Base-by-base conservation (phyloP, 1,140 invertebrate species). In the Caligus rogercresseyi region DNA sequence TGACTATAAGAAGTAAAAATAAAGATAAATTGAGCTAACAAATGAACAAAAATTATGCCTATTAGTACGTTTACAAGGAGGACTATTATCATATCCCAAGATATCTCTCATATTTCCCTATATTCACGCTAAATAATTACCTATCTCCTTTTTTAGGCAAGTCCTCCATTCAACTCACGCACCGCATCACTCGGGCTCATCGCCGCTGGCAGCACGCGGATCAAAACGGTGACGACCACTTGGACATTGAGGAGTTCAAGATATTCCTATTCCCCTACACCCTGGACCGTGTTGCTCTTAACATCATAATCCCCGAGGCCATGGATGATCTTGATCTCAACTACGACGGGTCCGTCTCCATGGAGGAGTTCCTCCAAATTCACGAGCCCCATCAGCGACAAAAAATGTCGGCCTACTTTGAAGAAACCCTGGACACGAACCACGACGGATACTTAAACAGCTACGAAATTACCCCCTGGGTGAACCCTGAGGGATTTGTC, bases 231-330 rank as follows among this genome's bases (percentile, higher is more conserved):
- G 57, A 60, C 16, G 57, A 60, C 21, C 16, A 15, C 15, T 43
- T 60, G 26, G 23, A 25, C 57, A 60, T 24, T 7, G 18, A 25
- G 3, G 57, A 60, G 43, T 60, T 60, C 57, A 60, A 53, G 20
- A 25, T 19, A 16, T 60, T 60, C 26, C 57, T 60, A n/a, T 60
- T 60, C 26, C 57, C 57, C 25, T 43, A 43, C n/a, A 16, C 21
- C 3, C 16, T 60, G 3, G 25, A 43, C n/a, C 23, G 20, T 18
- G 19, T 21, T 13, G 24, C 19, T 56, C 19, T 20, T 4, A 56
- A 21, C 24, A 25, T 60, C 11, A 16, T 25, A 13, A 43, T 60
- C 18, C 57, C 57, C 13, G 57, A 60, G 24, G 24, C 57, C 26
- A 21, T 24, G 20, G 57, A 25, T 25, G 57, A 60, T n/a, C n/a